These are phyloP conservation scores for Chrysaora quinquecirrha DNA, from an alignment of 30 jellyfish, hydroid and myxozoan genomes.

Conservation along the genomic window DNA sequence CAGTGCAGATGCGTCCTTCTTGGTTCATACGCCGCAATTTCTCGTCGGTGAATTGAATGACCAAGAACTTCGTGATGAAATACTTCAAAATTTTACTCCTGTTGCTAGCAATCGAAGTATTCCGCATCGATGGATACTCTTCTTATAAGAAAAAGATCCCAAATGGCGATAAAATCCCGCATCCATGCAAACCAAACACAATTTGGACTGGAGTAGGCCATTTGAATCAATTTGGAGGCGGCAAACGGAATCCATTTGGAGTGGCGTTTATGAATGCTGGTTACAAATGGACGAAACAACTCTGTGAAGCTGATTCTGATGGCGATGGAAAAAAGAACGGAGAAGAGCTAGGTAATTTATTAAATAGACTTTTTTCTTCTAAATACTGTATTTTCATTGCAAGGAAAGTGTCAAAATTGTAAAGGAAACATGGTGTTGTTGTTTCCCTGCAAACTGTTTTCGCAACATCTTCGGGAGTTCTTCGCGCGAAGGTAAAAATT, in stretches of 20 bases:
- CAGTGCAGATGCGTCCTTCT: too few relatives aligned
- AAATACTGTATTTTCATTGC: too few relatives aligned
- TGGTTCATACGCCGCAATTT: too few relatives aligned
- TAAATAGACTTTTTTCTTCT: too few relatives aligned
- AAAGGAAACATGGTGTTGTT: too few relatives aligned
- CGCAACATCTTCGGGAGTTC: too few relatives aligned
- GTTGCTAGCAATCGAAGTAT: neutral
- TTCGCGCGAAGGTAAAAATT: too few relatives aligned
- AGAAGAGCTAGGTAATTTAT: constrained; percentile 61
- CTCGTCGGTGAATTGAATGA: too few relatives aligned
- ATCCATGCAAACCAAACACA: constrained; percentile 66
- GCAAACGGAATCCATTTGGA: constrained; percentile 74
- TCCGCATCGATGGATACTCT: neutral
- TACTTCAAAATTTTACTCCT: neutral
- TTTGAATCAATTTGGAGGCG: constrained; percentile 57
- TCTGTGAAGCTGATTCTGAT: constrained; percentile 72
- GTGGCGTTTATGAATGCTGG: constrained; percentile 55
- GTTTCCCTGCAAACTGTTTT: too few relatives aligned
- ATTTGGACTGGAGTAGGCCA: constrained; percentile 79
- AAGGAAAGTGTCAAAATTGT: too few relatives aligned
- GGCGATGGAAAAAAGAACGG: constrained; percentile 70
- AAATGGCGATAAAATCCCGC: constrained; percentile 67
- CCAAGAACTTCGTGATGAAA: too few relatives aligned
- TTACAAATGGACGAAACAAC: constrained; percentile 55
- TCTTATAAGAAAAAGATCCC: constrained; percentile 49